Conservation (phyloP, 2,888 invertebrate species). For the Autographa pulchrina region DNA sequence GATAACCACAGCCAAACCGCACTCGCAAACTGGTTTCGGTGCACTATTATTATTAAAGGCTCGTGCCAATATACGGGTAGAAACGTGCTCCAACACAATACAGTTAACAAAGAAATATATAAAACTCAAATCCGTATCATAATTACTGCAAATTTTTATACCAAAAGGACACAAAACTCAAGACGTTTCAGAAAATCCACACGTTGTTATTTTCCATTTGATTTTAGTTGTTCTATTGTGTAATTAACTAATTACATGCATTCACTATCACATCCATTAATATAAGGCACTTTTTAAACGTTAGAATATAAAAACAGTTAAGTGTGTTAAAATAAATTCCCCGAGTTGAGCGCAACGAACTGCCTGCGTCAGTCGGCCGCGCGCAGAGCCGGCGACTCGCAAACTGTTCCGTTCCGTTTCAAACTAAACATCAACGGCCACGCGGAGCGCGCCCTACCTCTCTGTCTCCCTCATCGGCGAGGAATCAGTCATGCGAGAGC, state of each 20-base stretch:
- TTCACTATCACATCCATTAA: constrained; percentile 86
- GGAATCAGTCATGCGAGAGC: constrained; percentile 70
- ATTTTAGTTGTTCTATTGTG: constrained; percentile 66
- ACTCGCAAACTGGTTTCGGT: constrained; percentile 88
- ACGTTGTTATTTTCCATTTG: constrained; percentile 77
- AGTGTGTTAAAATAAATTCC: constrained; percentile 75
- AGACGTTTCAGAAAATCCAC: constrained; percentile 76
- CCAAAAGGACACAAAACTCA: constrained; percentile 87
- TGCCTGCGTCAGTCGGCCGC: constrained; percentile 82
- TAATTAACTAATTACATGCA: constrained; percentile 78
- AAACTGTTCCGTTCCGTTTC: constrained; percentile 86
- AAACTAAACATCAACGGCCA: constrained; percentile 84
- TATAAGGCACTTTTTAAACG: constrained; percentile 83
- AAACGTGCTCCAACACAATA: constrained; percentile 79
- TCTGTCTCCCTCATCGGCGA: constrained; percentile 81
- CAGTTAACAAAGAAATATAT: constrained; percentile 79
- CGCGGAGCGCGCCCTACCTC: constrained; percentile 84
- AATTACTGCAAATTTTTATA: constrained; percentile 79
- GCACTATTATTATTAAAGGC: constrained; percentile 89
- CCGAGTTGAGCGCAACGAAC: constrained; percentile 84
- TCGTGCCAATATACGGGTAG: constrained; percentile 86
- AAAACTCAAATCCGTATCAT: constrained; percentile 71
- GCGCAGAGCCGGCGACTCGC: constrained; percentile 88
- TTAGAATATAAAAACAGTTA: constrained; percentile 77
- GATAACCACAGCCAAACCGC: constrained; percentile 85